Evolutionary conservation across 2,113 vertebrate species (phyloP).

Genomic region (Malaclemys terrapin): DNA sequence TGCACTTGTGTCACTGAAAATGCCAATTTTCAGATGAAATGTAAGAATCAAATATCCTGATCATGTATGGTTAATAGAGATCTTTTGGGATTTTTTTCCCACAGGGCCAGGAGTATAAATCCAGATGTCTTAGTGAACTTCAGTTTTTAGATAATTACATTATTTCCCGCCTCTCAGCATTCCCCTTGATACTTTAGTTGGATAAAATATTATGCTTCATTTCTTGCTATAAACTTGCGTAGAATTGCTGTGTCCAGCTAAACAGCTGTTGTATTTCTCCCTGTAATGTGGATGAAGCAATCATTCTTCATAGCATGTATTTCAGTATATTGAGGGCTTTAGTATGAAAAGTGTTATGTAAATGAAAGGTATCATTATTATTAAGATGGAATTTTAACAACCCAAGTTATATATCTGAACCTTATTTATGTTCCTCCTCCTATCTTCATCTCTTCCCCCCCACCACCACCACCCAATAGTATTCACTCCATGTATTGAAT

Average conservation of each 20-base stretch:
- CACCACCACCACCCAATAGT: not conserved
- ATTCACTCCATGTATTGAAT: not conserved
- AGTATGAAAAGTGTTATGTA: not conserved
- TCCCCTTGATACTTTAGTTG: slow-evolving; percentile 66
- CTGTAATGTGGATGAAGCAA: not conserved
- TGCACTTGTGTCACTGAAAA: not conserved
- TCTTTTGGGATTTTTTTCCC: not conserved
- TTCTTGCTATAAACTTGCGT: slow-evolving; percentile 55
- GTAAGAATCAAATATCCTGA: not conserved
- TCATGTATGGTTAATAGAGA: not conserved
- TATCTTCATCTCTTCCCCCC: not conserved
- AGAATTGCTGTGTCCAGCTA: slow-evolving; percentile 64
- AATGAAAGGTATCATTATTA: not conserved
- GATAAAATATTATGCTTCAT: slow-evolving; percentile 53
- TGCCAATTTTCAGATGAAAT: not conserved
- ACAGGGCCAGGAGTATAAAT: not conserved
- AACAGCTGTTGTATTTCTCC: slow-evolving; percentile 64
- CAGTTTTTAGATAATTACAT: slow-evolving; percentile 13
- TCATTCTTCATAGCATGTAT: not conserved
- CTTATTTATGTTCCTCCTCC: not conserved
- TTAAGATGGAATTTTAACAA: slow-evolving; percentile 29
- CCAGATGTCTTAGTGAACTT: not conserved
- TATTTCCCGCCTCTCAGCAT: slow-evolving; percentile 46
- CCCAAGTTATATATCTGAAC: not conserved
- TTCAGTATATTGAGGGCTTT: not conserved